Conservation (phyloP, 1,140 invertebrate genomes). For the Drosophila sulfurigaster region DNA sequence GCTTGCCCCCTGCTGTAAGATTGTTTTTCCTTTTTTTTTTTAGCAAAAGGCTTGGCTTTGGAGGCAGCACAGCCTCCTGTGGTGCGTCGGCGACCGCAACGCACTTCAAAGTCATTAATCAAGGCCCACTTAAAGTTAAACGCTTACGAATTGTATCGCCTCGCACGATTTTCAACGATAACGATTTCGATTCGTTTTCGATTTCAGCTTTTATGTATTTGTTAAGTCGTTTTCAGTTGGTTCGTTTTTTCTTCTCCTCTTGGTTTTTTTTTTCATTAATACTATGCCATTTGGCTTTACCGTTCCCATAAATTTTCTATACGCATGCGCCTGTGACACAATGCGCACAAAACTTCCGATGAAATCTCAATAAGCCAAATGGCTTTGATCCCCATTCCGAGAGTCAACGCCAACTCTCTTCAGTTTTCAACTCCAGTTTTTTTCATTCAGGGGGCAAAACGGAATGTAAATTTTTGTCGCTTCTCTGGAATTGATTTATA, state of each 20-base stretch:
- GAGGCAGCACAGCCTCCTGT: conserved; percentile 51
- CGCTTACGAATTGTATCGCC: conserved; percentile 78
- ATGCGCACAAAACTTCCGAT: conserved; percentile 72
- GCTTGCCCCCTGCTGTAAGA: conserved; percentile 29
- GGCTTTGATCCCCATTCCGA: conserved; percentile 42
- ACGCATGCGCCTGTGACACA: conserved; percentile 70
- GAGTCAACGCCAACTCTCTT: not conserved
- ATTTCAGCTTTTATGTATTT: conserved; percentile 36
- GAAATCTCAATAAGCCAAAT: conserved; percentile 77
- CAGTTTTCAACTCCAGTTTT: conserved; percentile 13
- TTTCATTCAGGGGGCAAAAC: conserved; percentile 38
- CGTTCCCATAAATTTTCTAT: conserved; percentile 72
- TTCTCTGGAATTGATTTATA: conserved; percentile 81
- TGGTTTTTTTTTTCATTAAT: conserved; percentile 65
- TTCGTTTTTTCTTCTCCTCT: conserved; percentile 1
- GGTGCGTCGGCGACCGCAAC: conserved; percentile 60
- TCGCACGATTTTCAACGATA: conserved; percentile 71
- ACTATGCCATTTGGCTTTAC: conserved; percentile 76
- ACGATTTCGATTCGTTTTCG: conserved; percentile 55
- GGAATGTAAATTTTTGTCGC: conserved; percentile 81
- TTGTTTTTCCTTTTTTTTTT: conserved; percentile 11
- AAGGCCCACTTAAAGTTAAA: conserved; percentile 79
- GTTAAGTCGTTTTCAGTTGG: no score
- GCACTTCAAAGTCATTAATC: conserved; percentile 74
- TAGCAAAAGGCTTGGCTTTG: conserved; percentile 34